phyloP scores from a whole-genome alignment of 2,888 invertebrate species.

The Cerastis leucographa region DNA sequence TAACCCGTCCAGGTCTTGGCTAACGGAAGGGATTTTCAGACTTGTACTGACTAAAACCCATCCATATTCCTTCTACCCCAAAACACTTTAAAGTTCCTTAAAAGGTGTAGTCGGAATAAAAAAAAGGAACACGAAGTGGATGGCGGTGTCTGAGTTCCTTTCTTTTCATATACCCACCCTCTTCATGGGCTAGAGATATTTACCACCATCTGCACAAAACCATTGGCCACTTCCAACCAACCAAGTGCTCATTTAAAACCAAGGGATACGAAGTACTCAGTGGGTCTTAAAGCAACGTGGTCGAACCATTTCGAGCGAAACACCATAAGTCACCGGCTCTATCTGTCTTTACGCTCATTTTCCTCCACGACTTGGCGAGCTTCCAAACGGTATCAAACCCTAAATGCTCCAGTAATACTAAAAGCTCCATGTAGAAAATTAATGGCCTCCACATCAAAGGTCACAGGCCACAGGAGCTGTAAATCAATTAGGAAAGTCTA shows the following conservation, averaged over 20 bases:
- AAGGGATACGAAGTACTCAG: constrained; percentile 11
- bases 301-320: constrained; percentile 50
- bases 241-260: not conserved
- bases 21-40: too few relatives aligned
- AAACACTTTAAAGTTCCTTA: too few relatives aligned
- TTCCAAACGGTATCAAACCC: constrained; percentile 57
- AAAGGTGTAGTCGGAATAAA: too few relatives aligned
- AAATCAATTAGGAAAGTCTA: constrained; percentile 44
- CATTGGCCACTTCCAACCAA: not conserved
- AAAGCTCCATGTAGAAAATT: constrained; percentile 59
- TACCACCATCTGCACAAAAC: not conserved
- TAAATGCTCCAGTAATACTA: constrained; percentile 59
- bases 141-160: too few relatives aligned
- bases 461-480: constrained; percentile 38
- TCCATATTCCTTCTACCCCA: too few relatives aligned
- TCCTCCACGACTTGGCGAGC: constrained; percentile 49
- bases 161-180: not conserved
- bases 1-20: too few relatives aligned
- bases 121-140: too few relatives aligned
- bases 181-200: not conserved
- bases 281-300: constrained; percentile 31
- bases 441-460: constrained; percentile 49
- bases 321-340: constrained; percentile 58
- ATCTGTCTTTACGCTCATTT: constrained; percentile 63
- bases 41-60: too few relatives aligned